Base-by-base conservation (phyloP, 2,113 vertebrate species). In the Festucalex cinctus region DNA sequence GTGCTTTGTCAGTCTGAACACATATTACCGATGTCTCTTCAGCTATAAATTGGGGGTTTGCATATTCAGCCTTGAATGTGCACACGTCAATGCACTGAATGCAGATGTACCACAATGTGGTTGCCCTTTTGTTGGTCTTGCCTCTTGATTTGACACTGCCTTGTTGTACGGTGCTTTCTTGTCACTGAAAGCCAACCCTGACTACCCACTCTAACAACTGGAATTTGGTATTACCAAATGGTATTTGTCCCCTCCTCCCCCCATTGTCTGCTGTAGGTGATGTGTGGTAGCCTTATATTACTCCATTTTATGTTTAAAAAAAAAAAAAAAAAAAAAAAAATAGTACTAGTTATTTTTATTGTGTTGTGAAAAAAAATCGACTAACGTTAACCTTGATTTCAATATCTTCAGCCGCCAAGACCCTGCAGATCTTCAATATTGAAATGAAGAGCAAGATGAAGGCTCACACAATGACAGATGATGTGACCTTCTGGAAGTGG, bases 371-470 rank as follows among this genome's bases (percentile, higher is more conserved):
- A 17, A 14, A 16, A 28, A 57, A 32, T 62, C 22, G 3, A 44
- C 59, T 51, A 41, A 24, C 13, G 3, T 68, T 76, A 78, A 81
- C 70, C 53, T 71, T 1, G 1, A 3, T 48, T 14, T 75, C n/a
- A 63, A 48, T 74, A 13, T 80, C 94, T 92, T 79, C 90, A 99
- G 97, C 97, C 73, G 97, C 95, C 74, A 99, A 99, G 92, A 99
- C 97, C 9, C 94, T 99, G 89, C 97, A 99, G 83, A 99, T 99
- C 90, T 99, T 99, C 85, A 99, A 99, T 89, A 99, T 99, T 70
- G 97, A 99, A 88, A 99, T 99, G 97, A 99, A 99, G 93, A 99
- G 97, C 89, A 99, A 99, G 92, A 99, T 99, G 97, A 99, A 99
- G 90, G 97, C 97, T 77, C 97, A 99, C 79, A 99, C 97, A 13